Evolutionary conservation across 2,888 invertebrate genomes (phyloP).

Genomic region (Parapristionchus giblindavisi): DNA sequence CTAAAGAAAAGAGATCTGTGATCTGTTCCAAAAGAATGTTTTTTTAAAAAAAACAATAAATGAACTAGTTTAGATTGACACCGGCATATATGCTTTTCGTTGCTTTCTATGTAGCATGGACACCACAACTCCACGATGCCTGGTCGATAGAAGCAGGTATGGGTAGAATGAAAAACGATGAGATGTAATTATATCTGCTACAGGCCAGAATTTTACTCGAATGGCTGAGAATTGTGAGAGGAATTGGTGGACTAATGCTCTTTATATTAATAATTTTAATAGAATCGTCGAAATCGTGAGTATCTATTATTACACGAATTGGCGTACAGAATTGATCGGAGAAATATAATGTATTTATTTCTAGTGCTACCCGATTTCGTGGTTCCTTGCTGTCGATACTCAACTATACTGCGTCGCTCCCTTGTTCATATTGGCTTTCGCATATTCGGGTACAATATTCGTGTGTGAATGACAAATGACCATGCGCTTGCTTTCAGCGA

Average conservation of each 20-base stretch:
- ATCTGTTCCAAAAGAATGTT: no score
- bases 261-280: slow-evolving; percentile 1
- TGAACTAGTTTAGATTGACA: not conserved
- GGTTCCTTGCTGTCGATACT: slow-evolving; percentile 25
- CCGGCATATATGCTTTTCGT: slow-evolving; percentile 15
- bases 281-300: not conserved
- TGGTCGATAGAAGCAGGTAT: not conserved
- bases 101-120: slow-evolving; percentile 8
- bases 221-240: slow-evolving; percentile 11
- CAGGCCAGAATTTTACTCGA: not conserved
- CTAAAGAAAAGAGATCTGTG: no score
- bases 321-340: no score
- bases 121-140: not conserved
- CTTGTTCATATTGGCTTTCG: not conserved
- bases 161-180: not conserved
- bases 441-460: not conserved
- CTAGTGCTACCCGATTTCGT: slow-evolving; percentile 24
- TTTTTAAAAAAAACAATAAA: not conserved
- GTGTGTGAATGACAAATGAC: no score
- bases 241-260: slow-evolving; percentile 16
- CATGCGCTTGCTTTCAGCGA: slow-evolving; percentile 6
- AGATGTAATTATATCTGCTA: not conserved
- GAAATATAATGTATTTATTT: not conserved
- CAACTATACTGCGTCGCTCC: slow-evolving; percentile 29
- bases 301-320: no score